Conservation (phyloP, 2,888 invertebrate species). For the Ryuthela nishihirai region DNA sequence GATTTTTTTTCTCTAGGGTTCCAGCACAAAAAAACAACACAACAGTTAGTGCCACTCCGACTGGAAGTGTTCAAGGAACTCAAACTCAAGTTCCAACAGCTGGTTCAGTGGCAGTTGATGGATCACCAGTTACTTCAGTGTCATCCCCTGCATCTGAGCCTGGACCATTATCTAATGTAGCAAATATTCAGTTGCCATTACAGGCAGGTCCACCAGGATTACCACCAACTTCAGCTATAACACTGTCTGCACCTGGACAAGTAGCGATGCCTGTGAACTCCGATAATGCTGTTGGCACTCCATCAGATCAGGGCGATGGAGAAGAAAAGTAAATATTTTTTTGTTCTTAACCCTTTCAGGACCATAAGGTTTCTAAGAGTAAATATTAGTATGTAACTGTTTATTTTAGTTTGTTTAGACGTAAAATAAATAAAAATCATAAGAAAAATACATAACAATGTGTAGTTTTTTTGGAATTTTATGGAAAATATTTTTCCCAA, state of each 20-base stretch:
- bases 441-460: too few relatives aligned
- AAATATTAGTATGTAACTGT: not conserved
- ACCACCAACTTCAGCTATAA: too few relatives aligned
- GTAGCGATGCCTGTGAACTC: not conserved
- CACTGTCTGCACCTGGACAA: not conserved
- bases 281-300: conserved; percentile 12
- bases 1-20: too few relatives aligned
- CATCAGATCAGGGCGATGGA: conserved; percentile 23
- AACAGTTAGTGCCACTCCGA: not conserved
- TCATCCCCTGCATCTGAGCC: conserved; percentile 1
- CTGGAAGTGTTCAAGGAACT: not conserved
- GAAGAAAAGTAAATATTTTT: conserved; percentile 19
- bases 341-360: not conserved
- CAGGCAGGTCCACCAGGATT: conserved; percentile 13
- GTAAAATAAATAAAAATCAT: too few relatives aligned
- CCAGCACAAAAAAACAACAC: too few relatives aligned
- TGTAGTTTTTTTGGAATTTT: too few relatives aligned
- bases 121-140: conserved; percentile 2
- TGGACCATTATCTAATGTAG: conserved; percentile 19
- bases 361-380: not conserved
- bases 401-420: conserved; percentile 6
- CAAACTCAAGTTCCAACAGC: not conserved
- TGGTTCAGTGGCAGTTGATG: not conserved
- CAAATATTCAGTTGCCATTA: conserved; percentile 40
- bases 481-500: too few relatives aligned